A percentile compares a stretch with the other conserved stretches of the same genome.
Evolutionary conservation across 2,888 invertebrate species (phyloP).

Genomic region (Cheilosia vernalis): DNA sequence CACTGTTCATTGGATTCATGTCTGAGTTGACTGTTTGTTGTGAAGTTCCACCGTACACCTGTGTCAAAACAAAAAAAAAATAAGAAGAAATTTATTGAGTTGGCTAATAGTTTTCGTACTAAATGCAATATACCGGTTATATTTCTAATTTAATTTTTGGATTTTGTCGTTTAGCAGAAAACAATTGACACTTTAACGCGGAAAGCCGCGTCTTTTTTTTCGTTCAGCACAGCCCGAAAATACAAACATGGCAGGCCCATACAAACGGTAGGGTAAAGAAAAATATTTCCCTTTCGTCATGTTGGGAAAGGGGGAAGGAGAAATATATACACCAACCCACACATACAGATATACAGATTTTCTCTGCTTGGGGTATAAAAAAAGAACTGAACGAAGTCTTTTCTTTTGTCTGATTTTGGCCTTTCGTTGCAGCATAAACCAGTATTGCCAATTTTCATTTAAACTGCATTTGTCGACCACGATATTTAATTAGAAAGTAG

Average conservation of each 20-base stretch:
- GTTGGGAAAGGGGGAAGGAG: constrained; percentile 27
- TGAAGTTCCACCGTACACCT: constrained; percentile 66
- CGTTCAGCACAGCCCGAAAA: constrained; percentile 34
- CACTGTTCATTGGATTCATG: constrained; percentile 82
- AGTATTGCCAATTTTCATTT: constrained; percentile 53
- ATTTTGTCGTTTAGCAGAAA: constrained; percentile 19
- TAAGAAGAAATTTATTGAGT: background rate
- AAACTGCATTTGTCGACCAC: background rate
- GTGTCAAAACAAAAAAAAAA: background rate
- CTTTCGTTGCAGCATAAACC: constrained; percentile 31
- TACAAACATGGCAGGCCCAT: background rate
- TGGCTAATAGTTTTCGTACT: background rate
- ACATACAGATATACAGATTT: constrained; percentile 19
- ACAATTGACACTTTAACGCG: constrained; percentile 50
- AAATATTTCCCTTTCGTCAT: constrained; percentile 61
- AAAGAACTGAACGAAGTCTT: constrained; percentile 38
- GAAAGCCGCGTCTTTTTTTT: constrained; percentile 64
- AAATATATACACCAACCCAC: constrained; percentile 20
- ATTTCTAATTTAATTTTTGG: constrained; percentile 42
- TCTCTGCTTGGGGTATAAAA: constrained; percentile 55
- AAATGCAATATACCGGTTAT: constrained; percentile 1
- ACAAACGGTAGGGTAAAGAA: background rate
- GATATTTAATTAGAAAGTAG: background rate
- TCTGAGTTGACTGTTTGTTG: constrained; percentile 68
- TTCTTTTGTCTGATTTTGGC: background rate